Base-by-base conservation (phyloP, 2,113 vertebrate genomes). In the Acrocephalus arundinaceus region DNA sequence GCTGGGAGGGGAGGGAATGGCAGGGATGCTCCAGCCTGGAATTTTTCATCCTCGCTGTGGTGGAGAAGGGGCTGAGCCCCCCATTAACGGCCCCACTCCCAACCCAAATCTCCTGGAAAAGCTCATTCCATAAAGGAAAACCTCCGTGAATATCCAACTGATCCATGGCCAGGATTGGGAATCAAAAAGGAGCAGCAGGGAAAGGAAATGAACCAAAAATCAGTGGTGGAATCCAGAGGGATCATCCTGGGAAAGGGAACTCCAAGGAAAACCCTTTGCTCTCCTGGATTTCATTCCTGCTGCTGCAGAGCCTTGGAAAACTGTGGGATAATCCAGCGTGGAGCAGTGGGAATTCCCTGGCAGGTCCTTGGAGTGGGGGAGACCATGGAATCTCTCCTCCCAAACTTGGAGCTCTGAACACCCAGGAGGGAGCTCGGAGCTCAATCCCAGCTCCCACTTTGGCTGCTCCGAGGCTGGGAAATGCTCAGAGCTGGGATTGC, bases 1-100 rank as follows among this genome's bases (percentile, higher is more conserved):
- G 77, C 41, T 6, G 58, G 33, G 68, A 14, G 4, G 63, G 49
- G 87, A 61, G 49, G 46, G 62, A 39, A 25, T 1, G 1, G 25
- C 28, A 10, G 21, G 10, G 55, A 25, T 7, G 2, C 4, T 35
- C 51, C 7, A 3, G 66, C 35, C 45, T 30, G 77, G 48, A 17
- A 12, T 1, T 33, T 58, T 15, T 39, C 24, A 0, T 35, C 12
- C n/a, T 52, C 52, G 8, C 30, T 11, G 19, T 0, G 6, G 41
- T 9, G 28, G n/a, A 45, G 48, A 31, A 51, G 2, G 3, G 28
- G 63, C 37, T 1, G 8, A 66, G 6, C 2, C 33, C 19, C 12
- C 13, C 4, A 3, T 5, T 9, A 28, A 25, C 0, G 3, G 16
- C n/a, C 48, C 15, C 13, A 7, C 8, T 21, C 54, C 35, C 18